Evolutionary conservation across 2,113 vertebrate species (phyloP), one percentile per base, ranked within the genome.

Genomic region (Phylloscopus whistleri): DNA sequence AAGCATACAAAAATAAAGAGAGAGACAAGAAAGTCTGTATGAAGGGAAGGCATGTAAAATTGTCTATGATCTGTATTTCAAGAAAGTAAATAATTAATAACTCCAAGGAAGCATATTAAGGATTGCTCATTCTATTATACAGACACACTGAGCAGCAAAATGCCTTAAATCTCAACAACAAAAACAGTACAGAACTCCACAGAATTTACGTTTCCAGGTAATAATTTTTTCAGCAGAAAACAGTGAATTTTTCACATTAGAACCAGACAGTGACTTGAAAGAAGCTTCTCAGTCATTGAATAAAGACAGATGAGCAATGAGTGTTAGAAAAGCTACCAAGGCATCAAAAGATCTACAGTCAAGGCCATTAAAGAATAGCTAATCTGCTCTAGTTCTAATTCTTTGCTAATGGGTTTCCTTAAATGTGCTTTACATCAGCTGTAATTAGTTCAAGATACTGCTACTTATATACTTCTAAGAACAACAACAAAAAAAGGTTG

Each of bases 361-460:
- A 92, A 93, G 81, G 64, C 92, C 90, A 96, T 95, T 96, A 97
- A 93, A 94, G 85, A 97, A 95, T 75, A 95, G 89, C 80, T 97
- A 87, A 95, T 94, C 96, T 96, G 79, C 68, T 98, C 80, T 83
- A 97, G 80, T 93, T 97, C 93, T 96, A 94, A 96, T 97, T 97
- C 92, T 93, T 64, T 2, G 31, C 88, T 97, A 97, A 96, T 96
- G 92, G 82, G 59, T 96, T 97, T 97, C 95, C 94, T 97, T 97
- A 95, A 94, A 95, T 94, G 93, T 86, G 91, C 91, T 96, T 95
- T 92, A 94, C 41, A 95, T 94, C 89, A 89, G 55, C 69, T 94
- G 87, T 95, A 96, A 96, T 95, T 92, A 90, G 94, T 95, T 96
- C 93, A 93, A 96, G 96, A 96, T 95, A 97, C 52, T 89, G 89